These are phyloP conservation scores for Alces alces DNA, from an alignment of 2,113 vertebrate genomes.

Conservation along the genomic window DNA sequence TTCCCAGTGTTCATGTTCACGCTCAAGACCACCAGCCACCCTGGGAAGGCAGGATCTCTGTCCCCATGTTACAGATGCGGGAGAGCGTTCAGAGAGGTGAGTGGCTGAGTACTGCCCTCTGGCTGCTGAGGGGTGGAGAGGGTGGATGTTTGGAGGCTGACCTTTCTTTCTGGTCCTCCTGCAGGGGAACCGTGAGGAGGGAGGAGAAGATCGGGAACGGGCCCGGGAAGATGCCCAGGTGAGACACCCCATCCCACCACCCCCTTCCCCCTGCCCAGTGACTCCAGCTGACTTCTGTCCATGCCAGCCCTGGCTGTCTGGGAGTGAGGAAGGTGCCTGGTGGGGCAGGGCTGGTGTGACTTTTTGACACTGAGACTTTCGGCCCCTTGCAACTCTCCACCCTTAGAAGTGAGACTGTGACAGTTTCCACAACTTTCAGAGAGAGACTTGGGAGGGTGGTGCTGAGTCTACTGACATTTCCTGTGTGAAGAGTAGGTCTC, in stretches of 20 bases:
- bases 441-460: not conserved
- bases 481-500: not conserved
- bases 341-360: not conserved
- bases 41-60: not conserved
- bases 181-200: slow-evolving; percentile 93
- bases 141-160: not conserved
- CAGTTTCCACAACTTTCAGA: not conserved
- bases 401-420: not conserved
- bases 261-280: not conserved
- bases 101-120: not conserved
- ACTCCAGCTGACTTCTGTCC: not conserved
- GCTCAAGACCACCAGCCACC: rapidly evolving
- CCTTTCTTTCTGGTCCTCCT: not conserved
- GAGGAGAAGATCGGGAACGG: slow-evolving; percentile 83
- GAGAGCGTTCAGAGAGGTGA: not conserved
- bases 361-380: too few species aligned
- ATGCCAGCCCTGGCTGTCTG: not conserved
- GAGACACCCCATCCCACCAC: slow-evolving; percentile 31
- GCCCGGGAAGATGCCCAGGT: slow-evolving; percentile 91
- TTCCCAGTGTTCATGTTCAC: not conserved
- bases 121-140: not conserved
- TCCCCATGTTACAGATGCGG: not conserved
- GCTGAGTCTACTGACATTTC: not conserved
- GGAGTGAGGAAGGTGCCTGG: not conserved
- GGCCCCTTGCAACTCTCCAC: not conserved